Evolutionary conservation across 2,888 invertebrate genomes (phyloP), one percentile per base, ranked within the genome.

Genomic region (Tanaodytes sp.): DNA sequence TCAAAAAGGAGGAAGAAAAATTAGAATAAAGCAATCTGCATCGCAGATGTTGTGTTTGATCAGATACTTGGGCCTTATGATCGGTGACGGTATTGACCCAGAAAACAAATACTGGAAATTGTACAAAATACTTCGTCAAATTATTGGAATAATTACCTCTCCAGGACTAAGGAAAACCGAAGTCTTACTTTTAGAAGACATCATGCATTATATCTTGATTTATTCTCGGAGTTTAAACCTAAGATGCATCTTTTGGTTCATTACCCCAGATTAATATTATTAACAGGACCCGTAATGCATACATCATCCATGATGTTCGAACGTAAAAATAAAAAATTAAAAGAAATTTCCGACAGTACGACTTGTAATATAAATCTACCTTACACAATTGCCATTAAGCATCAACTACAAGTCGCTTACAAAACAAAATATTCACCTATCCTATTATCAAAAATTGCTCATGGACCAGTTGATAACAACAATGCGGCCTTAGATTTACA

Each of bases 241-340:
- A 61, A 55, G 39, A 61, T 55, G 43, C 59, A 67, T 27, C 6
- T 49, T 19, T 61, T n/a, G 12, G 0, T 48, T 11, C 64, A 69
- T 42, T 69, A 64, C 30, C 14, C 48, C 11, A 49, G 42, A 46
- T 16, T 37, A 6, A 64, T 58, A 39, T 20, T 46, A 16, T 49
- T 58, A 19, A 58, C 52, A 46, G 58, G 69, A 16, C 59, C 64
- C 16, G 43, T 64, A 9, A 20, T 59, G 15, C 52, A 58, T 52
- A 57, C 19, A 20, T 62, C 68, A 2, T 36, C 57, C 1, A 40
- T 69, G 46, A 64, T 49, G 52, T 64, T 31, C 27, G 54, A 64
- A 58, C 40, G 54, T 33, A 62, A 62, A 40, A 54, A 63, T 23
- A 23, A 36, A 33, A 46, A 55, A 30, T 40, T 62, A 39, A 54